Conservation (phyloP, 2,797 vertebrate genomes). For the Moxostoma hubbsi region DNA sequence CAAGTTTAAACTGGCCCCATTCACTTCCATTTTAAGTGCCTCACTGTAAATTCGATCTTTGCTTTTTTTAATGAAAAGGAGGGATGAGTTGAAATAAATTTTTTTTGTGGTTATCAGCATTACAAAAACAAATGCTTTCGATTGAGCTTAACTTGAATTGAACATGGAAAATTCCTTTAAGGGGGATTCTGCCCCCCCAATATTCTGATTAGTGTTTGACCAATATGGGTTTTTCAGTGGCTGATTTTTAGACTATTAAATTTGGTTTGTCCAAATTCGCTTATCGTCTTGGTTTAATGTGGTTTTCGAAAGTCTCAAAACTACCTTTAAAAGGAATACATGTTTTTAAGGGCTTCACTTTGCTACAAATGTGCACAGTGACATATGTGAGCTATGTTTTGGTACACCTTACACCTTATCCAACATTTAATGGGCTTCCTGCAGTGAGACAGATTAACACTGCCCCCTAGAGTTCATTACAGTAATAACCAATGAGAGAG, state of each 20-base stretch:
- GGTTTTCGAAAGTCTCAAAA: not conserved
- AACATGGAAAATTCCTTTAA: too few species aligned
- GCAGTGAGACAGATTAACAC: not conserved
- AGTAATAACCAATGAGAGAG: not conserved
- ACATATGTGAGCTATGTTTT: not conserved
- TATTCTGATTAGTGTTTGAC: not conserved
- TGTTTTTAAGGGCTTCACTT: not conserved
- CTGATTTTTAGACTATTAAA: not conserved
- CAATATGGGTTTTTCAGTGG: not conserved
- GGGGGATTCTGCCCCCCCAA: too few species aligned
- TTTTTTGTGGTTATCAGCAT: too few species aligned
- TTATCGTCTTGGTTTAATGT: too few species aligned
- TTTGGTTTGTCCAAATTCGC: not conserved
- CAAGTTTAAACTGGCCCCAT: too few species aligned
- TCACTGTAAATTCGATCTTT: too few species aligned
- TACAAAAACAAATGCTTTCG: too few species aligned
- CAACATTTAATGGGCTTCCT: not conserved
- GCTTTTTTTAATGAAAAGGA: too few species aligned
- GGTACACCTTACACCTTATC: not conserved
- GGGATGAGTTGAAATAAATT: too few species aligned
- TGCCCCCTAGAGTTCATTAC: conserved; percentile 1
- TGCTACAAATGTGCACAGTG: too few species aligned
- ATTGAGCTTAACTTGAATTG: too few species aligned
- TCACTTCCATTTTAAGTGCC: too few species aligned
- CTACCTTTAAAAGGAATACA: not conserved